These are phyloP conservation scores for Fulica atra DNA, from an alignment of 2,113 vertebrate species.

Conservation along the genomic window DNA sequence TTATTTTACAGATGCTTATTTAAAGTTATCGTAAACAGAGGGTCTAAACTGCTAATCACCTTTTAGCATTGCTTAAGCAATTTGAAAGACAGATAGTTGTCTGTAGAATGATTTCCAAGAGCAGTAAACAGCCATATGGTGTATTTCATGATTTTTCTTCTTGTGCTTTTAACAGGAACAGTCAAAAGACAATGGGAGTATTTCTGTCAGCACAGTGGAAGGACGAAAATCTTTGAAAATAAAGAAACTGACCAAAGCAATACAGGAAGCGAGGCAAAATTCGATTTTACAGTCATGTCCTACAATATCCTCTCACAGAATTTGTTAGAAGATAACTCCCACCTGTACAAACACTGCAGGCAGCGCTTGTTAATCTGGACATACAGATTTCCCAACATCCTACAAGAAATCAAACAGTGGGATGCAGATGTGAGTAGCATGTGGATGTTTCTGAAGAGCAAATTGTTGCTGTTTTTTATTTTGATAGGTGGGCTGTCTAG, in stretches of 20 bases:
- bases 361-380: conserved; percentile 82
- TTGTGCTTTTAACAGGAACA: conserved; percentile 68
- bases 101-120: neutral
- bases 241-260: conserved; percentile 36
- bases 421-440: conserved; percentile 88
- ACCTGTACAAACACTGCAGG: conserved; percentile 90
- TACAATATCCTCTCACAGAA: conserved; percentile 97
- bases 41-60: neutral
- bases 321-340: conserved; percentile 87
- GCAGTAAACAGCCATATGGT: neutral
- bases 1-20: neutral
- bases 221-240: conserved; percentile 35
- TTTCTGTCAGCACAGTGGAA: conserved; percentile 62
- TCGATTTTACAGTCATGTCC: conserved; percentile 94
- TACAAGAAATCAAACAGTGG: conserved; percentile 85
- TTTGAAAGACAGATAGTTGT: neutral
- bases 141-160: neutral
- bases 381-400: conserved; percentile 87
- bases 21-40: neutral
- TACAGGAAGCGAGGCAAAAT: conserved; percentile 56
- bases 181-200: conserved; percentile 88
- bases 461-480: neutral
- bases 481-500: neutral
- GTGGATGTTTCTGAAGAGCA: neutral
- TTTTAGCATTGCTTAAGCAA: neutral